A percentile compares a stretch with the other conserved stretches of the same genome.
phyloP scores from a whole-genome alignment of 2,888 invertebrate species.

The Phanerotoma sp. region DNA sequence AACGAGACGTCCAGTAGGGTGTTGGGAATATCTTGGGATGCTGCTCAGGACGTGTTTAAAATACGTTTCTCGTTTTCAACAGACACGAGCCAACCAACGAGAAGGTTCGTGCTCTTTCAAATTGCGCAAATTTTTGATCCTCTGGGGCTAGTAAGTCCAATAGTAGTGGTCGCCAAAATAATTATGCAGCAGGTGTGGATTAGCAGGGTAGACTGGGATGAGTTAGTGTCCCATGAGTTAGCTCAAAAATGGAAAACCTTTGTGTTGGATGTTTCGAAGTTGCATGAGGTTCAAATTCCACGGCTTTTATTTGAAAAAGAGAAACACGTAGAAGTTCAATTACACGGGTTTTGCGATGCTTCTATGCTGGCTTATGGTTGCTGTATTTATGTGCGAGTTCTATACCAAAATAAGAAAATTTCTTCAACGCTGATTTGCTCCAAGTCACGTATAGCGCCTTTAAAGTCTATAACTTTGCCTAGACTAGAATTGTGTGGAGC shows the following conservation, averaged over 20 bases:
- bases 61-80: no score
- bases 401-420: neutral
- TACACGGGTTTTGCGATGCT: slow-evolving; percentile 27
- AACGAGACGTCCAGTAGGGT: no score
- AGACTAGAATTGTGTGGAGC: slow-evolving; percentile 29
- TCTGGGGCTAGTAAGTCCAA: slow-evolving; percentile 23
- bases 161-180: slow-evolving; percentile 22
- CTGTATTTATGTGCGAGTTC: slow-evolving; percentile 10
- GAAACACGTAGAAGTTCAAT: neutral
- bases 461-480: slow-evolving; percentile 24
- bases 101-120: no score
- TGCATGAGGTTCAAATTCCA: neutral
- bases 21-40: no score
- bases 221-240: neutral
- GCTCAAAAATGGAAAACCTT: neutral
- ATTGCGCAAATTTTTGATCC: slow-evolving; percentile 29
- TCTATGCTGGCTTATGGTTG: slow-evolving; percentile 16
- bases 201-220: slow-evolving; percentile 6
- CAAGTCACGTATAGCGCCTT: slow-evolving; percentile 28
- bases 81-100: no score
- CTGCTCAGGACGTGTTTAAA: no score
- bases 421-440: slow-evolving; percentile 14
- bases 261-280: neutral
- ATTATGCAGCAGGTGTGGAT: slow-evolving; percentile 27
- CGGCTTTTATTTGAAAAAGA: neutral